These are phyloP conservation scores for Enteromius argenteus DNA, from an alignment of 2,797 vertebrate genomes.

Conservation along the genomic window DNA sequence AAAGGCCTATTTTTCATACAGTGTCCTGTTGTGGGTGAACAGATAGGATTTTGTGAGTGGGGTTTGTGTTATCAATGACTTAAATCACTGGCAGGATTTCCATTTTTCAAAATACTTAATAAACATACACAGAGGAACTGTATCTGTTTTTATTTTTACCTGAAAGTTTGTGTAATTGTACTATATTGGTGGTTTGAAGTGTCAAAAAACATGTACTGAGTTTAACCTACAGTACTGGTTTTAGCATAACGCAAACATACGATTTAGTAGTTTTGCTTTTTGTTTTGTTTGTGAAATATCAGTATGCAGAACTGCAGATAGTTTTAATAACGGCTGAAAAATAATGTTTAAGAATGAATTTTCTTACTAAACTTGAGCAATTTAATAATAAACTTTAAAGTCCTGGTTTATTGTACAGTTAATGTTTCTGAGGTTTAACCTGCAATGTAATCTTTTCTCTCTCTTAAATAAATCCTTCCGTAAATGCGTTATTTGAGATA, in stretches of 20 bases:
- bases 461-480: not conserved
- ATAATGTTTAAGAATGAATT: no score
- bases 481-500: not conserved
- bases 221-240: constrained; percentile 64
- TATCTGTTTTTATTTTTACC: constrained; percentile 65
- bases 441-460: not conserved
- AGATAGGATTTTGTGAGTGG: constrained; percentile 58
- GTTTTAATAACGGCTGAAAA: not conserved
- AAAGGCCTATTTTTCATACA: constrained; percentile 52
- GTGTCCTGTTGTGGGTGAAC: constrained; percentile 64
- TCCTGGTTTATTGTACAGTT: not conserved
- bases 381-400: not conserved
- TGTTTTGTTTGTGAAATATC: not conserved
- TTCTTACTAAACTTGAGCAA: not conserved
- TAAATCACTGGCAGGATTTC: constrained; percentile 67
- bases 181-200: constrained; percentile 72
- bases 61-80: constrained; percentile 62
- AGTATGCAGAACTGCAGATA: not conserved
- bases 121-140: constrained; percentile 71
- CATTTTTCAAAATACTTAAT: constrained; percentile 64
- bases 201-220: constrained; percentile 74
- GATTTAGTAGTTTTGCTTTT: not conserved
- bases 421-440: not conserved
- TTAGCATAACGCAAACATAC: not conserved
- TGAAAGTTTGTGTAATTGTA: constrained; percentile 30